A percentile compares a stretch with the other conserved stretches of the same genome.
Evolutionary conservation across 1,140 invertebrate genomes (phyloP).

Genomic region (Gryllus bimaculatus): DNA sequence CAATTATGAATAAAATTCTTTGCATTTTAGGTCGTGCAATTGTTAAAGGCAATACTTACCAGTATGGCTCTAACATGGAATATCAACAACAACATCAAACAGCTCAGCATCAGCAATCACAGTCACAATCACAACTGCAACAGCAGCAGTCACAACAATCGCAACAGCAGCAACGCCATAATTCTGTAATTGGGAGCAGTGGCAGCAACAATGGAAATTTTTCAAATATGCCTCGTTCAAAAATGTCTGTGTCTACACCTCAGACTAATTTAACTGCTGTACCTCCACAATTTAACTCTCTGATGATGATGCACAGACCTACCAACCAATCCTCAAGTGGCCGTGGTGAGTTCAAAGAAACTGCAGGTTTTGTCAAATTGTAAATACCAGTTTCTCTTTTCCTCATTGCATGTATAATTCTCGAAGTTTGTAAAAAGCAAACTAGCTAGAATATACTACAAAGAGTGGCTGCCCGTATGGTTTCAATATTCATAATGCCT

Average conservation of each 20-base stretch:
- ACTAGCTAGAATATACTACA: no score
- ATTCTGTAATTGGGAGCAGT: not conserved
- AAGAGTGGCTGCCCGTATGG: no score
- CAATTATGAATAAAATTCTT: not conserved
- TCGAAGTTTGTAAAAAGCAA: no score
- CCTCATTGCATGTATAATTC: no score
- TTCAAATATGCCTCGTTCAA: not conserved
- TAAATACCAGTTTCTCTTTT: no score
- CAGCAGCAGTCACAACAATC: constrained; percentile 32
- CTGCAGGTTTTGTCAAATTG: no score
- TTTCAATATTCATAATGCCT: no score
- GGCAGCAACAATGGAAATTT: not conserved
- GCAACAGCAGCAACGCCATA: constrained; percentile 34
- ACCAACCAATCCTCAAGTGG: not conserved
- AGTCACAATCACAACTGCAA: constrained; percentile 30
- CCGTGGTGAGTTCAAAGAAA: not conserved
- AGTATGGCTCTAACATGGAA: constrained; percentile 27
- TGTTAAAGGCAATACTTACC: constrained; percentile 39
- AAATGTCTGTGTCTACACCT: not conserved
- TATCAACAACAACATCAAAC: constrained; percentile 23
- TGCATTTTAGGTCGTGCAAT: constrained; percentile 41
- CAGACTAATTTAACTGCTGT: not conserved
- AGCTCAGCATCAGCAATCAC: constrained; percentile 22
- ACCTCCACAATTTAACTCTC: constrained; percentile 14
- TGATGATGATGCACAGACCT: constrained; percentile 16